phyloP scores from a whole-genome alignment of 2,888 invertebrate species.

The Eupithecia abbreviata region DNA sequence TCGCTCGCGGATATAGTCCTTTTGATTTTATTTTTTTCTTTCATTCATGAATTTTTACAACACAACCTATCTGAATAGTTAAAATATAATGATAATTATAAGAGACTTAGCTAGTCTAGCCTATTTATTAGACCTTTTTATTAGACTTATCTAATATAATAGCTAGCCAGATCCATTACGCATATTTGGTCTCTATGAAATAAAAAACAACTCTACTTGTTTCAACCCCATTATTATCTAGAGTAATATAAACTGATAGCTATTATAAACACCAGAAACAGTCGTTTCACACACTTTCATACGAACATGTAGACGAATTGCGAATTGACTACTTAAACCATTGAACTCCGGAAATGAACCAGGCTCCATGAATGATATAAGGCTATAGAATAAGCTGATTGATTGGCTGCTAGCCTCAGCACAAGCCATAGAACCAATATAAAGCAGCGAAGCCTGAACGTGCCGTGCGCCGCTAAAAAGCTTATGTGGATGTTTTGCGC shows the following conservation, averaged over 20 bases:
- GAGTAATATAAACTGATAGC: too few relatives aligned
- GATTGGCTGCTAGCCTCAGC: slow-evolving; percentile 7
- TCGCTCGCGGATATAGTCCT: not conserved
- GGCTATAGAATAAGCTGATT: not conserved
- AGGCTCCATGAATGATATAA: not conserved
- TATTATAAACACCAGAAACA: not conserved
- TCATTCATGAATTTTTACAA: not conserved
- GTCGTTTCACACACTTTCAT: not conserved
- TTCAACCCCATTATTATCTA: too few relatives aligned
- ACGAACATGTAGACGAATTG: not conserved
- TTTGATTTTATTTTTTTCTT: not conserved
- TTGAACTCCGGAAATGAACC: too few relatives aligned
- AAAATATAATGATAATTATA: not conserved
- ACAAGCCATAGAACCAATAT: not conserved
- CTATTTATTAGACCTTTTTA: too few relatives aligned
- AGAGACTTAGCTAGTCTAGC: too few relatives aligned
- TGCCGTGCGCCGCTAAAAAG: slow-evolving; percentile 56
- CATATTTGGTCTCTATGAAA: too few relatives aligned
- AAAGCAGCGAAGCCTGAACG: slow-evolving; percentile 50
- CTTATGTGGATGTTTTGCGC: slow-evolving; percentile 55
- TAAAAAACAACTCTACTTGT: too few relatives aligned
- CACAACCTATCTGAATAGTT: not conserved
- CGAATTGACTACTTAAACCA: not conserved
- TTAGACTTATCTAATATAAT: too few relatives aligned
- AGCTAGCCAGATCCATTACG: too few relatives aligned